Evolutionary conservation across 23 tunicate species (phyloP), one percentile per base, ranked within the genome.

Genomic region (Botrylloides violaceus): DNA sequence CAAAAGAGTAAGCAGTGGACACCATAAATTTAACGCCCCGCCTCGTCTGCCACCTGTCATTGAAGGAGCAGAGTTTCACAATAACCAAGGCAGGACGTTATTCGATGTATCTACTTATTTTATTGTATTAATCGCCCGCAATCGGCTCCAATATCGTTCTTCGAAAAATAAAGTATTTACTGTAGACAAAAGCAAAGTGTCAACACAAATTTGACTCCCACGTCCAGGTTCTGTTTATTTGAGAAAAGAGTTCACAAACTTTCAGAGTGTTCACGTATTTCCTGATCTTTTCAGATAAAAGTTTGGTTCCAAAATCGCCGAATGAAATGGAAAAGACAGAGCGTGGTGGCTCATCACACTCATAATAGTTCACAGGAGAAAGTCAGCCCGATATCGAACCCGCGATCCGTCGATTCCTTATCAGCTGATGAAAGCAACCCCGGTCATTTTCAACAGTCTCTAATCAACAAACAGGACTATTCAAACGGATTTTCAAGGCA

Each of bases 301-400:
- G 95, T 87, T 53, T 87, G 95, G 95, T 87, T 87, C 55, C 95
- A 87, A 80, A 87, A 87, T 61, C 58, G 95, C 36, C 32, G 95
- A 70, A 87, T 87, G 95, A 87, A 87, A 71, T 58, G 84, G 62
- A 87, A 87, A 37, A 77, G 95, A 43, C 74, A 68, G 56, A 68
- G 74, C 59, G 74, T 68, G 1, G 74, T 39, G 18, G 70, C 35
- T 19, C 70, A 63, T 19, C 70, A 63, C 33, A 7, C 36, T 27
- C 32, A 33, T 31, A 22, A 31, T 20, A 23, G 29, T 4, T 64
- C 70, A 64, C 74, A 39, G 23, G 70, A 63, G 20, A 63, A 63
- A 63, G 33, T 63, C 35, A 63, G 70, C 35, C 70, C 70, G 34
- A 63, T 33, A 9, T 63, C 70, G 33, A 63, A 63, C 29, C 36